Conservation (phyloP, 1,140 invertebrate genomes). For the Eriosoma lanigerum region DNA sequence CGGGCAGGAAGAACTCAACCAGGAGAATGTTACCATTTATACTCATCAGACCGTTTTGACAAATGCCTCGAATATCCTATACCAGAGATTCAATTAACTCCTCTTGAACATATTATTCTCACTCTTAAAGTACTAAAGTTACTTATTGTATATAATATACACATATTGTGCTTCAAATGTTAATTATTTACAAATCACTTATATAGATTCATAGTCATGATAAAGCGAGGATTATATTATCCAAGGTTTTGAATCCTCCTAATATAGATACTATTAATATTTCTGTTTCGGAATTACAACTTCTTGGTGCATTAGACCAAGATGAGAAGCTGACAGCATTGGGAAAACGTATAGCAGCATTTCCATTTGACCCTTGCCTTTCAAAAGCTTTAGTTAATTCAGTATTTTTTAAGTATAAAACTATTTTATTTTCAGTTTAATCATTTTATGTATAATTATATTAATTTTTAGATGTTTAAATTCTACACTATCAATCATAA, state of each 20-base stretch:
- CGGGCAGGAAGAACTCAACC: constrained; percentile 70
- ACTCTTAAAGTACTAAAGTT: constrained; percentile 62
- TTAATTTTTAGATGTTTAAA: constrained; percentile 58
- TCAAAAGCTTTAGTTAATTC: constrained; percentile 63
- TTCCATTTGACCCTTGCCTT: constrained; percentile 63
- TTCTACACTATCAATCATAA: constrained; percentile 58
- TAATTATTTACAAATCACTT: constrained; percentile 1
- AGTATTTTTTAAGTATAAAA: constrained; percentile 60
- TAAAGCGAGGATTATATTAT: constrained; percentile 61
- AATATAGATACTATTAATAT: constrained; percentile 58
- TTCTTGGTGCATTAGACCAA: constrained; percentile 62
- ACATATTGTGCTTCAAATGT: background rate
- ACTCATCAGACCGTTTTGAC: constrained; percentile 61
- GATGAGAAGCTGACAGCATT: constrained; percentile 64
- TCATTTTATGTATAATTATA: background rate
- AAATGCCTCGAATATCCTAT: constrained; percentile 61
- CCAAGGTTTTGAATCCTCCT: constrained; percentile 64
- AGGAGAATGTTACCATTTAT: constrained; percentile 79
- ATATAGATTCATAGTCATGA: constrained; percentile 59
- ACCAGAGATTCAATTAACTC: constrained; percentile 66
- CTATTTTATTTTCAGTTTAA: background rate
- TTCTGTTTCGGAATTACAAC: constrained; percentile 62
- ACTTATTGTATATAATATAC: background rate
- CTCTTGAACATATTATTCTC: constrained; percentile 68
- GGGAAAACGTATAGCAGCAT: constrained; percentile 61